Evolutionary conservation across 1,140 invertebrate species (phyloP), one percentile per base, ranked within the genome.

Genomic region (Drosophila kohkoa): DNA sequence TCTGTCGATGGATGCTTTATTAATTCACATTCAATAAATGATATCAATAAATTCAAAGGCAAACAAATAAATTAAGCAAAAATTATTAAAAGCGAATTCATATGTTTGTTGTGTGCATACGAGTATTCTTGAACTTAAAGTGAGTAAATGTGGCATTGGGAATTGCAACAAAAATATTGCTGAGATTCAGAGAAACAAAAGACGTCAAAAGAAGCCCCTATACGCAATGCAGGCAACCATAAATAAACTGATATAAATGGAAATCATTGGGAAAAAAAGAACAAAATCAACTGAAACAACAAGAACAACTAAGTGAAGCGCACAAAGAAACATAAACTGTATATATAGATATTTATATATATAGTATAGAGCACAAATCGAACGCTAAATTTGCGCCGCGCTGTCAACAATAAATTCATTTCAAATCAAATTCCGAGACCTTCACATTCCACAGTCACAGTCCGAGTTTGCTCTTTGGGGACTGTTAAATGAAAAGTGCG

Each of bases 201-300:
- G 65, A 69, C 51, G 48, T 55, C 58, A 58, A 16, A 20, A 60
- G 60, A 60, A 78, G 51, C 67, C 68, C 49, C 45, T 25, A 16
- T 46, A 20, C 51, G 48, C 38, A 71, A 13, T 63, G 64, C 46
- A 58, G 13, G 28, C 72, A n/a, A 28, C 73, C 82, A 86, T 81
- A 86, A 85, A 85, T 85, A 85, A 81, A 77, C 73, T 77, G 77
- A 65, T 79, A 68, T 81, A 65, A 79, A 82, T 82, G 68, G 70
- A 83, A 79, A 72, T 54, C 13, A 48, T 48, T 49, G 25, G 30
- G 10, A 32, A 65, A 20, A 49, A 38, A 11, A 16, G 8, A 63
- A 52, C 4, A 8, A 51, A 49, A 35, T 49, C 45, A 41, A 64
- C 8, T 64, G 16, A 63, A 63, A 13, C 10, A 49, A 20, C 16